These are phyloP conservation scores for Leptopilina clavipes DNA, from an alignment of 1,140 invertebrate species.

Conservation along the genomic window DNA sequence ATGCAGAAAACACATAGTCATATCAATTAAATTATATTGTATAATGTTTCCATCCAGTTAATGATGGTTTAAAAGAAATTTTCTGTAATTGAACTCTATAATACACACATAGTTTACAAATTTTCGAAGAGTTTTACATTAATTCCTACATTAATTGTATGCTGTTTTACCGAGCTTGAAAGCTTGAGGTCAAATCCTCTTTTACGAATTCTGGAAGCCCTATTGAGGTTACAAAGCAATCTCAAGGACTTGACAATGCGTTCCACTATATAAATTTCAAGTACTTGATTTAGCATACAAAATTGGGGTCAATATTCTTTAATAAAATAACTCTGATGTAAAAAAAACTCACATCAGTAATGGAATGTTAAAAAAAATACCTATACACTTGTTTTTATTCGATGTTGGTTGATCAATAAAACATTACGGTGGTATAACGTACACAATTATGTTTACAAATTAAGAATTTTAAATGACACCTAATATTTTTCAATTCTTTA, in stretches of 20 bases:
- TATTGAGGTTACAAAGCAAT: conserved; percentile 8
- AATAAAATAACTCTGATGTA: background rate
- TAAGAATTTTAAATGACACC: too few relatives aligned
- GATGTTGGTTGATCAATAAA: too few relatives aligned
- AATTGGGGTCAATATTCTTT: background rate
- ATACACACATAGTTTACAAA: background rate
- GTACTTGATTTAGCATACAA: background rate
- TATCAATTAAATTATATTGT: too few relatives aligned
- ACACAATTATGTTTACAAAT: too few relatives aligned
- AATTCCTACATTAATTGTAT: conserved; percentile 10
- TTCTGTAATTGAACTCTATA: background rate
- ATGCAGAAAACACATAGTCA: too few relatives aligned
- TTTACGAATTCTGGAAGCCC: background rate
- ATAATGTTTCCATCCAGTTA: too few relatives aligned
- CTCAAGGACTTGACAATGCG: background rate
- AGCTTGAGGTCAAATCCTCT: background rate
- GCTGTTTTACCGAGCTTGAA: background rate
- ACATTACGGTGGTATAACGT: too few relatives aligned
- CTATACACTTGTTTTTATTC: too few relatives aligned
- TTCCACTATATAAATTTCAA: conserved; percentile 4
- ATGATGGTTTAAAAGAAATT: background rate
- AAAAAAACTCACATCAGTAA: too few relatives aligned
- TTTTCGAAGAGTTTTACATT: background rate
- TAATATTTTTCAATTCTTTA: too few relatives aligned
- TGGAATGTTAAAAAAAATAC: too few relatives aligned